Base-by-base conservation (phyloP, 2,888 invertebrate genomes). In the Lasiommata megera region DNA sequence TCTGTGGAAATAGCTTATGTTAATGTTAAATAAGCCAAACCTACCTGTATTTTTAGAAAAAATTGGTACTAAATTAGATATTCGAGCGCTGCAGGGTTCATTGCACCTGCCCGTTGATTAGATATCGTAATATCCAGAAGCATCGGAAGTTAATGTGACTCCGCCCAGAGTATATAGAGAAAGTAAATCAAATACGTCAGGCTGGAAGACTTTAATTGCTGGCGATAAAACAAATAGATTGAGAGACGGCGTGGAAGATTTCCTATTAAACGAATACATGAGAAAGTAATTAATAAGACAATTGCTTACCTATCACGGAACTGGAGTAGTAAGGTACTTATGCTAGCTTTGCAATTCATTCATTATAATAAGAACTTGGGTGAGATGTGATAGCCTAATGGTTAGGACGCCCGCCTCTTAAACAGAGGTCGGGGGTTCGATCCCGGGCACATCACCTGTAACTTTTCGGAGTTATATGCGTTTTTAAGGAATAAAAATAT, bases 121-220 rank as follows among this genome's bases (percentile, higher is more conserved):
- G 74, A 76, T 77, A 74, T 67, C 56, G 68, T 60, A 61, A 50
- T 65, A 64, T 66, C 64, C 66, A 43, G 28, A 16, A 68, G 67
- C 69, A 74, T 73, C 69, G 68, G 71, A 70, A 73, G 66, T 71
- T 66, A 68, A 69, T 40, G 67, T 68, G 70, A 64, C 60, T 67
- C 59, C 60, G 65, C 65, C 66, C 73, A 73, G 69, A 70, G 73
- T 58, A 67, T 46, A 31, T 31, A 40, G 23, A 40, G 64, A 62
- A 76, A 73, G 77, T 82, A 84, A 84, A 84, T 84, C 78, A 83
- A 78, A 73, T 65, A 68, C 71, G 71, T 75, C 72, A 71, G 73
- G 66, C 73, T 72, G 75, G 72, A 72, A 75, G 78, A 82, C 79
- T 80, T 81, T 86, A 81, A 87, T 84, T 79, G 82, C 70, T 56